Evolutionary conservation across 2,797 vertebrate genomes (phyloP), one percentile per base, ranked within the genome.

Genomic region (Calcarius lapponicus): DNA sequence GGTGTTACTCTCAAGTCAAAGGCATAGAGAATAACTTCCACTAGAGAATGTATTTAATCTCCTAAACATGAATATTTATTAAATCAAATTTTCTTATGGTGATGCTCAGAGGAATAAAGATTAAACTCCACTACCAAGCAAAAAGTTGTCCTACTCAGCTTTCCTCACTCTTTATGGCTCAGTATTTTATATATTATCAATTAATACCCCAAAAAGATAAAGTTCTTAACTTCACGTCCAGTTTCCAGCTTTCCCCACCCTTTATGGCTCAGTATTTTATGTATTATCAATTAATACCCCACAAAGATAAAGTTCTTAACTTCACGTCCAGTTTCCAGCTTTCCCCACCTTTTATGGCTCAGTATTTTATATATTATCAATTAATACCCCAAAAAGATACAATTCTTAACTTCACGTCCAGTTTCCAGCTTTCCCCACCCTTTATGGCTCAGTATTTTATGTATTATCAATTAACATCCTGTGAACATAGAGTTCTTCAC

Each of bases 281-380:
- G 15, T 16, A 26, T 47, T 47, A 47, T 47, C 48, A 50, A 50
- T 28, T 28, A 50, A 50, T 28, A 51, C 0, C 10, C 26, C 1
- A 1, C 28, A 16, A 28, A 28, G 0, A 51, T 29, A 29, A 51
- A 29, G 47, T 48, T 25, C 50, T 51, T 2, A 0, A 51, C 16
- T 29, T 51, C 9, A 17, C 6, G 15, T 50, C 48, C 48, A 50
- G 25, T 50, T 50, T 17, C 26, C 26, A 28, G 48, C 48, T 28
- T 50, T 50, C 48, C 48, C 25, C 48, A 26, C 48, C 2, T 3
- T 50, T 50, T 26, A 50, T 10, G 15, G 25, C 48, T 28, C 48
- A 28, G 25, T 17, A 28, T 50, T 50, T 50, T 28, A 28, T 28
- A 10, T 17, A 17, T 50, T 28, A 50, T 25, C 47, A 48, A 45